These are phyloP conservation scores for Chelonoidis abingdonii DNA, from an alignment of 2,113 vertebrate species.

Conservation along the genomic window DNA sequence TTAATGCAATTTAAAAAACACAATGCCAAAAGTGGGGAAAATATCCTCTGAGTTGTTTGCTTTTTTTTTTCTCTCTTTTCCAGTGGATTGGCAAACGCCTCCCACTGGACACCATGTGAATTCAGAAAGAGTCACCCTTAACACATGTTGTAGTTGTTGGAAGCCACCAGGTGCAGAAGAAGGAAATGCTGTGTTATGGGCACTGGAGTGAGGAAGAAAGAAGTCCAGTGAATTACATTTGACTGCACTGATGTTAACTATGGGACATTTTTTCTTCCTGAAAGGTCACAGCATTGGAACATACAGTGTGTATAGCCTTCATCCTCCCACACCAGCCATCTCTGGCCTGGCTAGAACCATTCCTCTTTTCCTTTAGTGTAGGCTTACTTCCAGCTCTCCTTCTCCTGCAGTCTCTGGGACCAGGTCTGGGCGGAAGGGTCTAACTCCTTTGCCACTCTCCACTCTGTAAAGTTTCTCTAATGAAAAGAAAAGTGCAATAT, in stretches of 20 bases:
- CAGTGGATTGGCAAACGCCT: not conserved
- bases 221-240: not conserved
- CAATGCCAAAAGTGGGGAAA: not conserved
- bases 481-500: not conserved
- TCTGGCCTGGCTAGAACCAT: conserved; percentile 7
- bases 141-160: not conserved
- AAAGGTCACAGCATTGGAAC: conserved; percentile 14
- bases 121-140: not conserved
- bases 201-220: not conserved
- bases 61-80: not conserved
- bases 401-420: conserved; percentile 86
- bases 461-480: conserved; percentile 94
- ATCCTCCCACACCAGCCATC: not conserved
- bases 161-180: not conserved
- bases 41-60: not conserved
- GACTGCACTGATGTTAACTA: not conserved
- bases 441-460: conserved; percentile 73
- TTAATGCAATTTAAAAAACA: not conserved
- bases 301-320: conserved; percentile 7
- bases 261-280: not conserved
- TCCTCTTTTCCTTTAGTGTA: conserved; percentile 31
- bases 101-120: not conserved
- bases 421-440: conserved; percentile 92
- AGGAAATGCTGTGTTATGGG: not conserved
- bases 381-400: conserved; percentile 88